Conservation (phyloP, 2,797 vertebrate genomes). For the Gymnopithys bicolor region DNA sequence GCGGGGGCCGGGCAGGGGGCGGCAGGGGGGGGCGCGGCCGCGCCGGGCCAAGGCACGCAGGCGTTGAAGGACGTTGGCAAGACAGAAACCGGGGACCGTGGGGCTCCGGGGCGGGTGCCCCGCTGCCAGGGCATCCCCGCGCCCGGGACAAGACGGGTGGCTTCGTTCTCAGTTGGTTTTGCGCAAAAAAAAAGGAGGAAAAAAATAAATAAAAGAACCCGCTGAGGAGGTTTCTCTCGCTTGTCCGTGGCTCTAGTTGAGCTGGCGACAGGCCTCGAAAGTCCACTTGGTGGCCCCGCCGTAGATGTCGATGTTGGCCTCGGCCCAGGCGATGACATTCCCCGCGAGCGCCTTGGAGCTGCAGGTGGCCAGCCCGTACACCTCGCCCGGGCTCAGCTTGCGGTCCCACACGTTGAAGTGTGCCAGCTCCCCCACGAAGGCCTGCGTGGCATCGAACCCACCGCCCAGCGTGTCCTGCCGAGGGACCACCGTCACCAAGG, state of each 20-base stretch:
- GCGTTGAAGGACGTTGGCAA: conserved; percentile 84
- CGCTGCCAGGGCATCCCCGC: background rate
- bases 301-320: conserved; percentile 91
- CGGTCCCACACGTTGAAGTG: conserved; percentile 95
- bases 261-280: conserved; percentile 92
- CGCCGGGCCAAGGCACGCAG: conserved; percentile 89
- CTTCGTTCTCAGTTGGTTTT: conserved; percentile 11
- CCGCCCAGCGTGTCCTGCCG: conserved; percentile 91
- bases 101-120: background rate
- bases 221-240: conserved; percentile 28
- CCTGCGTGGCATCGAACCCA: conserved; percentile 94
- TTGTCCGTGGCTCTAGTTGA: conserved; percentile 83
- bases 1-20: background rate
- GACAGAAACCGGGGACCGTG: conserved; percentile 74
- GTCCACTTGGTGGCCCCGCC: conserved; percentile 95
- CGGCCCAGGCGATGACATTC: conserved; percentile 93
- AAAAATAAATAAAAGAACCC: background rate
- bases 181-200: background rate
- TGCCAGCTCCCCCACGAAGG: conserved; percentile 91
- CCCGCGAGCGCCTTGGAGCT: conserved; percentile 87
- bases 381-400: conserved; percentile 88
- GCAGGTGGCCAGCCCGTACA: conserved; percentile 94
- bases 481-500: background rate
- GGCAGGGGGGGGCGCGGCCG: conserved; percentile 29
- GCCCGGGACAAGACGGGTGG: background rate